Base-by-base conservation (phyloP, 2,797 vertebrate genomes). In the Loriculus beryllinus region DNA sequence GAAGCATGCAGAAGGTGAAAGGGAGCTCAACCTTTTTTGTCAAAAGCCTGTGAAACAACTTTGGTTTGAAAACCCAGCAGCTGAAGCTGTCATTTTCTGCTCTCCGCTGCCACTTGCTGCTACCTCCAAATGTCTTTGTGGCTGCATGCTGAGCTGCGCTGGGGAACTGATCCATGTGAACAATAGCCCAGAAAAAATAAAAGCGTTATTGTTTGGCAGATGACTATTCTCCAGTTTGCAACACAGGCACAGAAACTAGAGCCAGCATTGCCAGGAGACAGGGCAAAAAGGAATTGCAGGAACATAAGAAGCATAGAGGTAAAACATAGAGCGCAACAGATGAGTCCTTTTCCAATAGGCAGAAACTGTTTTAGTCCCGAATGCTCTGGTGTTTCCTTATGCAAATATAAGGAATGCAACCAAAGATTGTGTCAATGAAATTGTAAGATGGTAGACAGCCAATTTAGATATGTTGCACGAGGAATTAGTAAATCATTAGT, bases 271-370 rank as follows among this genome's bases (percentile, higher is more conserved):
- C 45, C 62, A 78, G 62, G 21, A 65, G 25, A 49, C 7, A 17
- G 42, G 51, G 40, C 7, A 29, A 49, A 60, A 18, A 37, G 21
- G 26, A 54, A 13, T 2, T 40, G 33, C 40, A 29, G 19, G 7
- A 56, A 6, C 39, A 7, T 26, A 8, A 12, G 39, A 4, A n/a
- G 17, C 8, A 7, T 1, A 1, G 48, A 51, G 9, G 10, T 19
- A 79, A 14, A 54, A 52, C 8, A 28, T 8, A 13, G 64, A 63
- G 37, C 23, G 48, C 28, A 51, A 40, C 7, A 49, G 48, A 54
- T 1, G 2, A 49, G 25, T 8, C 29, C 25, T 37, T 68, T 72
- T 45, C n/a, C 20, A 45, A 49, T 12, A 81, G 65, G 35, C 12
- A 69, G 9, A 28, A 48, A 25, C 8, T n/a, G 22, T 0, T 48